These are phyloP conservation scores for Adela reaumurella DNA, from an alignment of 2,888 invertebrate genomes.

Conservation along the genomic window DNA sequence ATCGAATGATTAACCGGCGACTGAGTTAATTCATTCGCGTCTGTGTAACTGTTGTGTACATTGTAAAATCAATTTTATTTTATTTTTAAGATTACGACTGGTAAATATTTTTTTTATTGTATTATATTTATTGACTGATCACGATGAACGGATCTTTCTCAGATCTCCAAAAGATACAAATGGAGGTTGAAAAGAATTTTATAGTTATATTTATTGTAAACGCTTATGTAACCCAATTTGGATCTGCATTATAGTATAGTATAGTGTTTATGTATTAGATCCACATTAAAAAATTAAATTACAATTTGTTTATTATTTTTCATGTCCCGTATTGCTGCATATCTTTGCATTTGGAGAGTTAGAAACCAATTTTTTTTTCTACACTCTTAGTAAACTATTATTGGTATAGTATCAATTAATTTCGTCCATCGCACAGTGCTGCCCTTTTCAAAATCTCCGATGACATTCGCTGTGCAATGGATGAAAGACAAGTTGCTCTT, in stretches of 20 bases:
- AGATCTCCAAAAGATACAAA: not conserved
- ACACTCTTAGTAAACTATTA: no score
- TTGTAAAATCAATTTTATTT: slow-evolving; percentile 2
- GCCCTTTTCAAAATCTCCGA: no score
- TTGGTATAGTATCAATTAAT: no score
- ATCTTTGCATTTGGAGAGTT: no score
- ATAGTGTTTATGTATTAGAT: slow-evolving; percentile 2
- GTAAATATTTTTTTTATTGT: slow-evolving; percentile 4
- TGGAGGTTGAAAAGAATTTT: not conserved
- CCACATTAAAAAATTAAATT: slow-evolving; percentile 1
- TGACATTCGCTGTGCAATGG: no score
- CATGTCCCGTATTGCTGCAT: no score
- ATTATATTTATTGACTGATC: slow-evolving; percentile 1
- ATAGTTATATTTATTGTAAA: slow-evolving; percentile 3
- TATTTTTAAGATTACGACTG: slow-evolving; percentile 2
- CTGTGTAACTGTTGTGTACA: slow-evolving; percentile 1
- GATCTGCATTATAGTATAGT: slow-evolving; percentile 3
- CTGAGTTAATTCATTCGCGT: not conserved
- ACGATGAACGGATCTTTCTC: not conserved
- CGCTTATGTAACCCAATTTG: slow-evolving; percentile 1
- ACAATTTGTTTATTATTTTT: not conserved
- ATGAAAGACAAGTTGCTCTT: no score
- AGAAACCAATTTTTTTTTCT: no score
- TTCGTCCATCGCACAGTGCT: no score
- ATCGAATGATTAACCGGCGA: not conserved